phyloP scores from a whole-genome alignment of 2,113 vertebrate genomes.

The Kobus ellipsiprymnus region DNA sequence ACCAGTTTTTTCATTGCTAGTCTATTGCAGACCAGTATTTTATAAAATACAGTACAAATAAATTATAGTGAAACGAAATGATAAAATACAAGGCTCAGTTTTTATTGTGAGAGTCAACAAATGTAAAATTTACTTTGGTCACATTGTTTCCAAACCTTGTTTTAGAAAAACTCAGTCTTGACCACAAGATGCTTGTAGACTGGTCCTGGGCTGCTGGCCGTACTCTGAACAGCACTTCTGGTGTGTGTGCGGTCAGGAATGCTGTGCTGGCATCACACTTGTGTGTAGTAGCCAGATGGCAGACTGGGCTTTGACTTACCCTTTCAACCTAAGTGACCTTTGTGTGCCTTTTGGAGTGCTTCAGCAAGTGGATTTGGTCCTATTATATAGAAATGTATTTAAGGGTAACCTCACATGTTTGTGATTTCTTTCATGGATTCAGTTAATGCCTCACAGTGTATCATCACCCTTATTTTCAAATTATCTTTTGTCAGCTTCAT shows the following conservation, averaged over 20 bases:
- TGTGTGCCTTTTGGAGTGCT: background rate
- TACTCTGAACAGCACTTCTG: background rate
- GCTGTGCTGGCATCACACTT: background rate
- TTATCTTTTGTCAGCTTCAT: constrained; percentile 15
- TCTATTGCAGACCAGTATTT: background rate
- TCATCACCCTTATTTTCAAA: background rate
- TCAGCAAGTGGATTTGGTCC: background rate
- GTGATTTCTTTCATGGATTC: constrained; percentile 1
- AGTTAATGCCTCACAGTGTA: background rate
- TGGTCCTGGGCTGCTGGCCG: background rate
- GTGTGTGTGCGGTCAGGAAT: background rate
- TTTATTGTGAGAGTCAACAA: constrained; percentile 22
- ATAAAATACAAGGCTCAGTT: background rate
- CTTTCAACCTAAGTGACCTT: background rate
- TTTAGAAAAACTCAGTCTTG: background rate
- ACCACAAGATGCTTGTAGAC: background rate
- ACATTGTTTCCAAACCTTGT: background rate
- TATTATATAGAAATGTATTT: background rate
- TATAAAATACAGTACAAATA: background rate
- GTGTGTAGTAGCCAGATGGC: background rate
- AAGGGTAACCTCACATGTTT: background rate
- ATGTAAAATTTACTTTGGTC: constrained; percentile 1
- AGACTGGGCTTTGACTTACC: background rate
- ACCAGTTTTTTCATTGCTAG: background rate
- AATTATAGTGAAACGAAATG: background rate